phyloP scores from a whole-genome alignment of 2,113 vertebrate species.

The Albula goreensis region DNA sequence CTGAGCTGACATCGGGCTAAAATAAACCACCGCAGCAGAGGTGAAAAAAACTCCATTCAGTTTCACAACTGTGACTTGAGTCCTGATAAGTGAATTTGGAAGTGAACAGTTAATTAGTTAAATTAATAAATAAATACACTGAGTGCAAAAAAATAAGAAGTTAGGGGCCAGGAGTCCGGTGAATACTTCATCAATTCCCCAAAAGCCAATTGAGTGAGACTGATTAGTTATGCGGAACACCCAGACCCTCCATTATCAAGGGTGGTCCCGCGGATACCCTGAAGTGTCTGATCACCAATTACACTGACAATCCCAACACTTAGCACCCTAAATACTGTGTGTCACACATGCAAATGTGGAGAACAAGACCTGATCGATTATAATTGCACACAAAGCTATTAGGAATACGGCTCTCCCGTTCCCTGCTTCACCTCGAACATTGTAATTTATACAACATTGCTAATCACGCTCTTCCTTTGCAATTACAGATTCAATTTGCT shows the following conservation, averaged over 20 bases:
- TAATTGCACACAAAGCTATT: conserved; percentile 14
- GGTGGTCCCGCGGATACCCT: conserved; percentile 48
- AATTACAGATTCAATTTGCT: conserved; percentile 46
- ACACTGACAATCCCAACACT: conserved; percentile 46
- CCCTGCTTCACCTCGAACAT: conserved; percentile 24
- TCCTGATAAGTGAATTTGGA: conserved; percentile 17
- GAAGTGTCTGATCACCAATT: conserved; percentile 57
- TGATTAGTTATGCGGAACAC: conserved; percentile 20
- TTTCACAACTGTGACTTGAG: conserved; percentile 49
- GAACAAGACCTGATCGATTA: conserved; percentile 33
- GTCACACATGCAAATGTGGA: neutral
- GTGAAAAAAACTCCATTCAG: conserved; percentile 46
- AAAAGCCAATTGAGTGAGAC: neutral
- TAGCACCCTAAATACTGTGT: conserved; percentile 26
- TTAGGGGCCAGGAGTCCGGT: neutral
- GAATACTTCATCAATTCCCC: neutral
- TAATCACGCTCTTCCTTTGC: conserved; percentile 46
- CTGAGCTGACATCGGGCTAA: conserved; percentile 34
- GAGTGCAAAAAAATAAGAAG: neutral
- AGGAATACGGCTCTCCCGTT: conserved; percentile 7
- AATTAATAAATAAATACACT: conserved; percentile 45
- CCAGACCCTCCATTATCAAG: conserved; percentile 46
- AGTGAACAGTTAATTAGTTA: neutral
- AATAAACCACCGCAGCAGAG: conserved; percentile 36
- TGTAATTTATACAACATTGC: neutral